These are phyloP conservation scores for Ictalurus punctatus DNA, from an alignment of 2,113 vertebrate genomes.

Conservation along the genomic window DNA sequence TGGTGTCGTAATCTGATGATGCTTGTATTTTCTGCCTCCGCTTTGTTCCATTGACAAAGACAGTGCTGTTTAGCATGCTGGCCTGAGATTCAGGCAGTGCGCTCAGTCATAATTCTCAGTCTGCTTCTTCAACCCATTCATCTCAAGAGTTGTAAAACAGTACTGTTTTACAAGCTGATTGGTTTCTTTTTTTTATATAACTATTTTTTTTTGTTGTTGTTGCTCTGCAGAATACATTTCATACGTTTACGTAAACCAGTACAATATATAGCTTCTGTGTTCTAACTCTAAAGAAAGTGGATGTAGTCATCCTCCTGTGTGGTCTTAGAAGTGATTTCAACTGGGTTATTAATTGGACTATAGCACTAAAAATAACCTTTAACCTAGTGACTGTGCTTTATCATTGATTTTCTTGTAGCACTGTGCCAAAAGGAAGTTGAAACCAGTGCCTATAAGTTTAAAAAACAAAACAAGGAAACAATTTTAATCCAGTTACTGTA, in stretches of 20 bases:
- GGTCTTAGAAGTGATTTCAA: neutral
- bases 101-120: slow-evolving; percentile 46
- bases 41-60: slow-evolving; percentile 69
- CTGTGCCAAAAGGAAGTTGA: slow-evolving; percentile 27
- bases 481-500: slow-evolving; percentile 19
- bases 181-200: neutral
- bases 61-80: slow-evolving; percentile 72
- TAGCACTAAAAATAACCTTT: slow-evolving; percentile 13
- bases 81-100: slow-evolving; percentile 67
- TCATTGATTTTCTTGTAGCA: neutral
- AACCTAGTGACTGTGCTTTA: neutral
- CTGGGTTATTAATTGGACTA: neutral
- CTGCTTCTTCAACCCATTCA: neutral
- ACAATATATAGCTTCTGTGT: neutral
- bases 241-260: neutral
- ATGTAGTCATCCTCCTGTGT: neutral
- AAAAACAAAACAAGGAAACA: too few relatives aligned
- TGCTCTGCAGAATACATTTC: neutral
- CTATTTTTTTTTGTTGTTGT: neutral
- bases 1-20: neutral
- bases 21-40: slow-evolving; percentile 63
- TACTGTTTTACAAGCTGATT: neutral
- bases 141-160: neutral
- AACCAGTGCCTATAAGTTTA: neutral
- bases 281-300: neutral